A percentile compares a stretch with the other conserved stretches of the same genome.
Evolutionary conservation across 2,113 vertebrate species (phyloP).

Genomic region (Centropus bengalensis): DNA sequence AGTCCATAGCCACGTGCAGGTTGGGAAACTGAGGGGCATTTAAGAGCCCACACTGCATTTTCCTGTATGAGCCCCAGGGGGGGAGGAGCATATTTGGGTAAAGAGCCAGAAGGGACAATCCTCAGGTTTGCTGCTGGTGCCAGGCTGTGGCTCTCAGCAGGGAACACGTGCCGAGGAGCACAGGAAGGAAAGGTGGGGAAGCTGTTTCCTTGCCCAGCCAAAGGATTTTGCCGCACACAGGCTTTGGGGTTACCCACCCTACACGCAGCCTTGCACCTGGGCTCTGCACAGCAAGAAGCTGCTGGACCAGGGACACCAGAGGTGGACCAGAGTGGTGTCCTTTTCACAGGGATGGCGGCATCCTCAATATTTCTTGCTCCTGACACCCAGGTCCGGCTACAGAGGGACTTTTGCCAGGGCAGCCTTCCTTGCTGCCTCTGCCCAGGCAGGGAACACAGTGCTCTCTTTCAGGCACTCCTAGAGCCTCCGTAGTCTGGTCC

Average conservation of each 20-base stretch:
- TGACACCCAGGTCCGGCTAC: not conserved
- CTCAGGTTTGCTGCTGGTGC: accelerated
- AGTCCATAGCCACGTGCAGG: accelerated
- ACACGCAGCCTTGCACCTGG: not conserved
- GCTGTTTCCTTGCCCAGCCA: not conserved
- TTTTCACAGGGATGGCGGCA: not conserved
- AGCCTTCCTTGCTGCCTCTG: not conserved
- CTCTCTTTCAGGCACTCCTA: not conserved
- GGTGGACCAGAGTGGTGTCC: not conserved
- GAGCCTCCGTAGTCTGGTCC: not conserved
- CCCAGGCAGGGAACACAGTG: not conserved
- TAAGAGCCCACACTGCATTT: not conserved
- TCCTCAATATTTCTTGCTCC: not conserved
- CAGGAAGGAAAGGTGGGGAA: not conserved
- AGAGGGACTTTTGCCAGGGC: not conserved
- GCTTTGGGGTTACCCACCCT: not conserved
- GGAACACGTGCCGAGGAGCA: accelerated
- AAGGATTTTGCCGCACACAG: not conserved
- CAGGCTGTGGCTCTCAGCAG: not conserved
- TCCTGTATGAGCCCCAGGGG: not conserved
- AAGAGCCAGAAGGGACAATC: not conserved
- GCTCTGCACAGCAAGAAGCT: not conserved
- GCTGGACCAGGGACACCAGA: accelerated
- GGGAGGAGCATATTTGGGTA: accelerated
- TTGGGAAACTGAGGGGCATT: not conserved